phyloP scores from a whole-genome alignment of 2,113 vertebrate genomes.

The Esox niger region DNA sequence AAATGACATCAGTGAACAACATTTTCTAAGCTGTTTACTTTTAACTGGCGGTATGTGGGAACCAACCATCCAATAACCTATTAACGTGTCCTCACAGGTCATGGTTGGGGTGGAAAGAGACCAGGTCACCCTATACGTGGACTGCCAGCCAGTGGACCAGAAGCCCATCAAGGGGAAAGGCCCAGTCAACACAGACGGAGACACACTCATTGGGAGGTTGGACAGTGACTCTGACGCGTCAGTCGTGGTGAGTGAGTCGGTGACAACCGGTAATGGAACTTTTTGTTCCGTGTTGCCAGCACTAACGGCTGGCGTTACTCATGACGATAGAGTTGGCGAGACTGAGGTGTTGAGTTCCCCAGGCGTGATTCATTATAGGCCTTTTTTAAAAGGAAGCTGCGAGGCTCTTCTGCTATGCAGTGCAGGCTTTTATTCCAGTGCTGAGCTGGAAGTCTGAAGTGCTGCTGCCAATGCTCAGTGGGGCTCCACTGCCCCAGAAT shows the following conservation, averaged over 20 bases:
- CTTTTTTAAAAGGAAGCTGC: constrained; percentile 2
- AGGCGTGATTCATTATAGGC: constrained; percentile 4
- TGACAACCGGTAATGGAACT: no score
- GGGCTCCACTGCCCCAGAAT: constrained; percentile 34
- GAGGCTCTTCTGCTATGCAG: constrained; percentile 35
- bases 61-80: no score
- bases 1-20: no score
- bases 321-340: no score
- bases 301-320: not conserved
- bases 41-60: no score
- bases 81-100: constrained; percentile 49
- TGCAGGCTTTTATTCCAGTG: constrained; percentile 39
- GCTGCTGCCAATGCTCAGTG: constrained; percentile 52
- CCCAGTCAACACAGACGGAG: constrained; percentile 74
- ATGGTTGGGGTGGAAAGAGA: constrained; percentile 77
- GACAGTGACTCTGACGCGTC: constrained; percentile 71
- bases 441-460: constrained; percentile 54
- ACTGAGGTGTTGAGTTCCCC: not conserved
- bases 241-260: constrained; percentile 70
- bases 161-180: constrained; percentile 78
- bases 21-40: no score
- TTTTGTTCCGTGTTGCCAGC: not conserved
- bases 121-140: constrained; percentile 75
- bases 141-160: constrained; percentile 76
- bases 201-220: constrained; percentile 77